These are phyloP conservation scores for Meleagris gallopavo DNA, from an alignment of 2,113 vertebrate genomes.

Conservation along the genomic window DNA sequence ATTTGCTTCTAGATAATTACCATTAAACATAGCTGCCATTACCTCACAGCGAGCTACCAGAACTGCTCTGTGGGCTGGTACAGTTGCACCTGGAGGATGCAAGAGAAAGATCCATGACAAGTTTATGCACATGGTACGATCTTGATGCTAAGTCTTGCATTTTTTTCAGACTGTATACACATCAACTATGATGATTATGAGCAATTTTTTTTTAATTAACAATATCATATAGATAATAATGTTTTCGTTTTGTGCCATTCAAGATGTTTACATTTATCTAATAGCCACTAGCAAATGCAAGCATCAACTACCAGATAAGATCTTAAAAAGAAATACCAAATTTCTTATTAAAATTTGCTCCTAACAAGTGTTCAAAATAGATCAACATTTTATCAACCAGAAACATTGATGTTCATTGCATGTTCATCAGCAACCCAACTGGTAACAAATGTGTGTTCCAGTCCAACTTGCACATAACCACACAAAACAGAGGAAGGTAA, in stretches of 20 bases:
- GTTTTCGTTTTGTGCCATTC: background rate
- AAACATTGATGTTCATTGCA: background rate
- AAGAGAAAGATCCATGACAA: background rate
- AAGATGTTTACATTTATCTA: background rate
- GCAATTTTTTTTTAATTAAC: background rate
- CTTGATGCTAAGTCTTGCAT: rapidly evolving
- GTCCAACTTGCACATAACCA: background rate
- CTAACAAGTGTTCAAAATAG: background rate
- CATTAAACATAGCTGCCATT: slow-evolving; percentile 98
- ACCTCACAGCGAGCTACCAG: slow-evolving; percentile 94
- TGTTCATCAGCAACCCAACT: background rate
- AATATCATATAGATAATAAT: no score
- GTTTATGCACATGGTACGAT: background rate
- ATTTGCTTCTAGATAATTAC: slow-evolving; percentile 93
- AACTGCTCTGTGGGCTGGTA: slow-evolving; percentile 94
- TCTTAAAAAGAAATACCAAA: background rate
- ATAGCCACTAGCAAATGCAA: background rate
- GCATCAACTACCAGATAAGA: no score
- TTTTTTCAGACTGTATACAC: background rate
- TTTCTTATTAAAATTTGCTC: background rate
- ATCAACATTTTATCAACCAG: background rate
- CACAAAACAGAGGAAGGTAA: background rate
- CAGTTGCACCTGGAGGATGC: slow-evolving; percentile 79
- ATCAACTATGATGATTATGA: background rate
- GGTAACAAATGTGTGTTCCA: background rate